These are phyloP conservation scores for Vanessa cardui DNA, from an alignment of 2,888 invertebrate genomes.

Conservation along the genomic window DNA sequence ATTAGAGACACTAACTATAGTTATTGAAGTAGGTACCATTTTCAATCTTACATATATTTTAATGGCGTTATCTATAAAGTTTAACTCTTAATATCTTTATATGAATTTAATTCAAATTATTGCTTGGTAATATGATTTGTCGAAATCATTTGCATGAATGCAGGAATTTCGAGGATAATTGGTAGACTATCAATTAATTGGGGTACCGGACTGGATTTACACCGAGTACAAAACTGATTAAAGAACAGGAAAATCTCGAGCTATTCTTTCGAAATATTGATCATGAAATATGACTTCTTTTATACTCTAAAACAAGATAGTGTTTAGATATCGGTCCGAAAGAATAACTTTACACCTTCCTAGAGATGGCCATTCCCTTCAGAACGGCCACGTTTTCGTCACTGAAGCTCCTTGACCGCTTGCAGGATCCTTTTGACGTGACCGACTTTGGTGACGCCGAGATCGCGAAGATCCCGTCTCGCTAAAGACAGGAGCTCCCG, in stretches of 20 bases:
- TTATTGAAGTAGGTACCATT: neutral
- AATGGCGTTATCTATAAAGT: neutral
- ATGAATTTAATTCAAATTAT: conserved; percentile 3
- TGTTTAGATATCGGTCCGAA: conserved; percentile 11
- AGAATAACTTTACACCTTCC: conserved; percentile 28
- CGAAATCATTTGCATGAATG: neutral
- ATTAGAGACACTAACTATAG: neutral
- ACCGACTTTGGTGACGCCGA: conserved; percentile 97
- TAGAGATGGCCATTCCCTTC: conserved; percentile 71
- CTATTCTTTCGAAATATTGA: conserved; percentile 6
- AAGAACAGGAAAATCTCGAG: neutral
- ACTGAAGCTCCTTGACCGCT: conserved; percentile 91
- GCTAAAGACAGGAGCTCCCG: conserved; percentile 93
- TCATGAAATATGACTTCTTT: neutral
- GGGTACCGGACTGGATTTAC: neutral
- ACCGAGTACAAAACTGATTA: neutral
- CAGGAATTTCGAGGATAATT: conserved; percentile 1
- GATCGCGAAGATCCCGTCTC: conserved; percentile 92
- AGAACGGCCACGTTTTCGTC: conserved; percentile 76
- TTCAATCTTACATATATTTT: neutral
- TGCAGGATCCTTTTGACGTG: conserved; percentile 97
- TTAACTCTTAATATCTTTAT: neutral
- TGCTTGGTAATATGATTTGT: conserved; percentile 5
- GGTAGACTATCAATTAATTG: neutral
- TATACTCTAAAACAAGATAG: neutral